These are phyloP conservation scores for Loxodonta africana DNA, from an alignment of 2,113 vertebrate species.

Conservation along the genomic window DNA sequence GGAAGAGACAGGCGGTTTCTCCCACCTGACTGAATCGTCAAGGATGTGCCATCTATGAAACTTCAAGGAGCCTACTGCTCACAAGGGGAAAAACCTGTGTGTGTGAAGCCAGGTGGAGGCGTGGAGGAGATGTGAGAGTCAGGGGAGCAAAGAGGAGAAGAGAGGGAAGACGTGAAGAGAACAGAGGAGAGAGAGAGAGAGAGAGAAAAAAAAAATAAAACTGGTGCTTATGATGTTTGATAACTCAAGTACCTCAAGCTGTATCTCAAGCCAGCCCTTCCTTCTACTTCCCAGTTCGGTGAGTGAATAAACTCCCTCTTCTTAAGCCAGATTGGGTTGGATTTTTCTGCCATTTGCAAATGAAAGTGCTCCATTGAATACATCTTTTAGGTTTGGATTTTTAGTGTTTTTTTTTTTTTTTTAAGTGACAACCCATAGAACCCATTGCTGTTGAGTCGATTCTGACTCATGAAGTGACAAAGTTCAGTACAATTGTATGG, in stretches of 20 bases:
- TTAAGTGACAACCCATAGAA: not conserved
- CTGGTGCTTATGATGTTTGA: too few species aligned
- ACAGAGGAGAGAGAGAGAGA: not conserved
- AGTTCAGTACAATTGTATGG: not conserved
- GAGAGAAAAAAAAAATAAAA: too few species aligned
- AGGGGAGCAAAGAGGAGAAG: not conserved
- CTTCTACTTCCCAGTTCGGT: too few species aligned
- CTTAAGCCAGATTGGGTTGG: not conserved
- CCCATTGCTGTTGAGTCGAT: too few species aligned
- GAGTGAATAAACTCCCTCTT: not conserved
- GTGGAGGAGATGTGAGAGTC: not conserved
- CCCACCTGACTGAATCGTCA: not conserved
- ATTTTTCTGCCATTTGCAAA: not conserved
- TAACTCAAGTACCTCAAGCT: not conserved
- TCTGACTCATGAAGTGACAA: not conserved
- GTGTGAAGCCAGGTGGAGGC: not conserved
- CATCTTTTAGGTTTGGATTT: not conserved
- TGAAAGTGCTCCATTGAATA: not conserved
- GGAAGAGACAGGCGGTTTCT: not conserved
- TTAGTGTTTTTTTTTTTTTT: not conserved
- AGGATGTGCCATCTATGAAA: not conserved
- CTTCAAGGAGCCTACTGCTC: not conserved
- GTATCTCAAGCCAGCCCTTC: not conserved
- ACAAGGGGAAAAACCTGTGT: not conserved
- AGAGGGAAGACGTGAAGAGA: not conserved